Percentiles rank a stretch among this genome's conserved stretches.
Conservation (phyloP, 2,113 vertebrate genomes). For the Dendropsophus ebraccatus region DNA sequence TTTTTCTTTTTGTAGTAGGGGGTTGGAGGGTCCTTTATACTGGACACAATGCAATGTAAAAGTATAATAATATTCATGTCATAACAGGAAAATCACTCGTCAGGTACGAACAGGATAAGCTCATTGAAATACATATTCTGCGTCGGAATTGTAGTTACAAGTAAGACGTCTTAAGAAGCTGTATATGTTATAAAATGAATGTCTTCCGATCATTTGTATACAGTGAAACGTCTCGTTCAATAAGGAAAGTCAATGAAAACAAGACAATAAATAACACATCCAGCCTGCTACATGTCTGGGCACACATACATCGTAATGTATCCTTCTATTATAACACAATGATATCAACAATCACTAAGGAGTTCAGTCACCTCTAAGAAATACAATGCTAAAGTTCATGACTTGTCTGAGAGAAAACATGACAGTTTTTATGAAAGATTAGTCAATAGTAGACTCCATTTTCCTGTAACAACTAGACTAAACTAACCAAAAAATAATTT, state of each 20-base stretch:
- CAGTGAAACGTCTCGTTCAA: neutral
- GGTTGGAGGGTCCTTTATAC: neutral
- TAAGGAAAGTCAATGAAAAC: slow-evolving; percentile 49
- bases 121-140: slow-evolving; percentile 27
- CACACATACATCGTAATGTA: neutral
- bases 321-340: neutral
- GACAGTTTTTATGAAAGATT: neutral
- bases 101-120: slow-evolving; percentile 39
- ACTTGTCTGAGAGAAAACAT: neutral
- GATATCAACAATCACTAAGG: neutral
- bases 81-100: slow-evolving; percentile 49
- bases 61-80: slow-evolving; percentile 33
- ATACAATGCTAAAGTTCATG: neutral
- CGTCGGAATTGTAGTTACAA: slow-evolving; percentile 5
- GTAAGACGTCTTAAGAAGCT: slow-evolving; percentile 25
- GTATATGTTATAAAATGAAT: slow-evolving; percentile 38
- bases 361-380: neutral
- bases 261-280: slow-evolving; percentile 31
- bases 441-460: neutral
- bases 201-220: slow-evolving; percentile 35
- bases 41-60: slow-evolving; percentile 21
- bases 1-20: slow-evolving; percentile 22
- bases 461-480: neutral
- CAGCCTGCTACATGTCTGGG: neutral
- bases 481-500: no score